Evolutionary conservation across 2,888 invertebrate species (phyloP), one percentile per base, ranked within the genome.

Genomic region (Dorcus parallelipipedus): DNA sequence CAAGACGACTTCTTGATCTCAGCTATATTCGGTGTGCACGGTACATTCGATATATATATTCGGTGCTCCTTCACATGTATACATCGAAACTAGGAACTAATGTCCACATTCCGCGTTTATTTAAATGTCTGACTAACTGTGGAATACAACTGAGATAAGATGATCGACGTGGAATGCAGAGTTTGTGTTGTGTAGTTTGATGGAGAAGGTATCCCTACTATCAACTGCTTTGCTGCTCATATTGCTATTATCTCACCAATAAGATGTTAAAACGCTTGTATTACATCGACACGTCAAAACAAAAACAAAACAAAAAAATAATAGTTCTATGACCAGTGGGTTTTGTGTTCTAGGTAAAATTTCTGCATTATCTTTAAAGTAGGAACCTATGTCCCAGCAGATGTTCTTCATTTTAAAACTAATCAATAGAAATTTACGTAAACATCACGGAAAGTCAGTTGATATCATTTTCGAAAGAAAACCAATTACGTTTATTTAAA

Each of bases 151-250:
- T 74, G 74, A 76, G 75, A 74, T 74, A 72, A 72, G 70, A 71
- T 62, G 54, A 59, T 62, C 64, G 60, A 70, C 71, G 71, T 70
- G 69, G 62, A 68, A 62, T 61, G 61, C 66, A 63, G 64, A 74
- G 73, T 75, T 70, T 76, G 76, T 76, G 75, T 75, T 75, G 75
- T 76, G 76, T 78, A 76, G 76, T 77, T 76, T 77, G 76, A 76
- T 77, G 77, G 76, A 78, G 77, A 77, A 77, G 75, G 75, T 77
- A 77, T 75, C 76, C 71, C 73, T 72, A 69, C 55, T 69, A 66
- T 76, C 74, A 74, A 75, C 73, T 74, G 73, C 69, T 72, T 71
- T 69, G 70, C 72, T 73, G 73, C 68, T 76, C 74, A 73, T 76
- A 73, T 71, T 64, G 63, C 68, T 69, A 69, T 68, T 68, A 64